Percentiles rank a stretch among this genome's conserved stretches.
Conservation (phyloP, 2,113 vertebrate species). For the Pleuronectes platessa region DNA sequence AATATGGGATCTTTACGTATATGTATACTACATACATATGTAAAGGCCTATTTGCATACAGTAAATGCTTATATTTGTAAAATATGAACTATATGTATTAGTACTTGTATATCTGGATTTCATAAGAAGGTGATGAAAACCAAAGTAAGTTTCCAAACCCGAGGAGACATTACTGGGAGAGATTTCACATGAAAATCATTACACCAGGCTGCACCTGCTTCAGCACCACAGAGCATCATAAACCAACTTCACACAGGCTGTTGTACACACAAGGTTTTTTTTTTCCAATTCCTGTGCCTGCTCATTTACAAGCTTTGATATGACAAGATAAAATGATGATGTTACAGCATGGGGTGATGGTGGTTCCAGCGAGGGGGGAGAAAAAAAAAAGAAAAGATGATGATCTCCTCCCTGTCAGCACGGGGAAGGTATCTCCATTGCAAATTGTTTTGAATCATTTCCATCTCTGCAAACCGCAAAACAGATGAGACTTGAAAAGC, state of each 20-base stretch:
- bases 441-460: slow-evolving; percentile 58
- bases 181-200: slow-evolving; percentile 2
- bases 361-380: slow-evolving; percentile 2
- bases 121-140: neutral
- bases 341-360: slow-evolving; percentile 1
- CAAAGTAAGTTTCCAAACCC: neutral
- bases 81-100: neutral
- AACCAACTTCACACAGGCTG: slow-evolving; percentile 11
- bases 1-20: no score
- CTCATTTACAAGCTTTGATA: slow-evolving; percentile 13
- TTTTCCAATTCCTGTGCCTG: slow-evolving; percentile 15
- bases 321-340: slow-evolving; percentile 6
- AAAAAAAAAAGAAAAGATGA: slow-evolving; percentile 8
- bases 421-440: slow-evolving; percentile 47
- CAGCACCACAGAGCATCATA: neutral
- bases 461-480: slow-evolving; percentile 52
- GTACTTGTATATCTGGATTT: slow-evolving; percentile 1
- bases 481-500: slow-evolving; percentile 61
- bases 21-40: no score
- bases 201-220: neutral
- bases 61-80: neutral
- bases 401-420: slow-evolving; percentile 24
- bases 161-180: neutral
- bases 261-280: neutral
- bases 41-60: no score